Evolutionary conservation across 1,140 invertebrate genomes (phyloP).

Genomic region (Lamellibrachia luymesi): DNA sequence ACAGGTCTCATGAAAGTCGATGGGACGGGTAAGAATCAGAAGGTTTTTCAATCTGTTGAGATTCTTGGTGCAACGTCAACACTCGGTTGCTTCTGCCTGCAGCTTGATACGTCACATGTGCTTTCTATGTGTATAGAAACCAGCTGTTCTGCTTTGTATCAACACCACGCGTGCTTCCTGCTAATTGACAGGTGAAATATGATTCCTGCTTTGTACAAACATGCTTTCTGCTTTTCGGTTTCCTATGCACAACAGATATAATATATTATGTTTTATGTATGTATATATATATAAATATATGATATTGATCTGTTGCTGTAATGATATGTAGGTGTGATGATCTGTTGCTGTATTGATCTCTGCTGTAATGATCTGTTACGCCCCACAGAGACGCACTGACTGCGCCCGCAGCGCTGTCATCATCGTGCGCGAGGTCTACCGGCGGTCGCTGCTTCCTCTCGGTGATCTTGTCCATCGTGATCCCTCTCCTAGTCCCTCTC

Average conservation of each 20-base stretch:
- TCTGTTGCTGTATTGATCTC: not conserved
- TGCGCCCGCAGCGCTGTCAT: conserved; percentile 3
- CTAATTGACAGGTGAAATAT: not conserved
- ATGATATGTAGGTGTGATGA: too few relatives aligned
- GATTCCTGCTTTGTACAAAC: not conserved
- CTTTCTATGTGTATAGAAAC: too few relatives aligned
- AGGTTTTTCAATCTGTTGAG: too few relatives aligned
- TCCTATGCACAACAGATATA: not conserved
- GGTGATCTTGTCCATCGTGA: not conserved
- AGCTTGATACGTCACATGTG: too few relatives aligned
- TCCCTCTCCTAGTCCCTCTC: not conserved
- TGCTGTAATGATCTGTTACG: not conserved
- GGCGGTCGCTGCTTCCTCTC: not conserved
- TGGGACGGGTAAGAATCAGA: not conserved
- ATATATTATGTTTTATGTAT: not conserved
- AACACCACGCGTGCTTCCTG: not conserved
- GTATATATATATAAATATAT: not conserved
- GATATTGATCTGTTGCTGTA: not conserved
- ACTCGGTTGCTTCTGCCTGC: too few relatives aligned
- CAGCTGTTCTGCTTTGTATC: too few relatives aligned
- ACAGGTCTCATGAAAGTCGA: not conserved
- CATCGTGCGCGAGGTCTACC: conserved; percentile 15
- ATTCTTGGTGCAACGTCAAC: too few relatives aligned
- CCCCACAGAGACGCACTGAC: not conserved
- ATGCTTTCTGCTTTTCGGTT: not conserved